These are phyloP conservation scores for Hycleus phaleratus DNA, from an alignment of 1,140 invertebrate species.

Conservation along the genomic window DNA sequence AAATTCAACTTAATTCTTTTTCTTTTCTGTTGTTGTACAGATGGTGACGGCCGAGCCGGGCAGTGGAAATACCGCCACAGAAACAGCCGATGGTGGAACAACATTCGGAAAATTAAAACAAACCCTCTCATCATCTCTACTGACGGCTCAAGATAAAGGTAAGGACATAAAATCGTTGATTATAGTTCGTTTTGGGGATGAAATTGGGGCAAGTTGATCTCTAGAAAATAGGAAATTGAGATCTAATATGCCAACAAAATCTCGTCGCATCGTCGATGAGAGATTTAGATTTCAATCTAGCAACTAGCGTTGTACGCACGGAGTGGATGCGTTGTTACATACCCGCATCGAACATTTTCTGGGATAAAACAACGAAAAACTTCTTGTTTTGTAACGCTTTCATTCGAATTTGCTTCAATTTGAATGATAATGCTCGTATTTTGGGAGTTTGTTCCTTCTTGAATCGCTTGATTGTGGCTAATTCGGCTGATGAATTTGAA, in stretches of 20 bases:
- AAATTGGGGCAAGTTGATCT: conserved; percentile 12
- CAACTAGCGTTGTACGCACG: too few species aligned
- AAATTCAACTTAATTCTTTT: conserved; percentile 7
- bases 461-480: too few species aligned
- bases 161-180: conserved; percentile 8
- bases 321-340: too few species aligned
- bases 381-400: too few species aligned
- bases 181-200: background rate
- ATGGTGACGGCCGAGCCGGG: conserved; percentile 70
- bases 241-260: conserved; percentile 4
- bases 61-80: conserved; percentile 46
- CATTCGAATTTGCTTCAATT: too few species aligned
- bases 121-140: conserved; percentile 67
- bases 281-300: conserved; percentile 7
- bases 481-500: too few species aligned
- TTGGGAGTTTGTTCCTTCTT: too few species aligned
- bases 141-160: conserved; percentile 76
- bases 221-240: conserved; percentile 13
- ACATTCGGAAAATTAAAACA: conserved; percentile 75
- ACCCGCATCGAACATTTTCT: too few species aligned
- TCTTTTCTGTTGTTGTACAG: conserved; percentile 40
- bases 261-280: conserved; percentile 4
- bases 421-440: too few species aligned
- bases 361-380: too few species aligned
- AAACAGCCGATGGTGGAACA: conserved; percentile 47